Conservation (phyloP, 2,797 vertebrate genomes). For the Anabacerthia variegaticeps region DNA sequence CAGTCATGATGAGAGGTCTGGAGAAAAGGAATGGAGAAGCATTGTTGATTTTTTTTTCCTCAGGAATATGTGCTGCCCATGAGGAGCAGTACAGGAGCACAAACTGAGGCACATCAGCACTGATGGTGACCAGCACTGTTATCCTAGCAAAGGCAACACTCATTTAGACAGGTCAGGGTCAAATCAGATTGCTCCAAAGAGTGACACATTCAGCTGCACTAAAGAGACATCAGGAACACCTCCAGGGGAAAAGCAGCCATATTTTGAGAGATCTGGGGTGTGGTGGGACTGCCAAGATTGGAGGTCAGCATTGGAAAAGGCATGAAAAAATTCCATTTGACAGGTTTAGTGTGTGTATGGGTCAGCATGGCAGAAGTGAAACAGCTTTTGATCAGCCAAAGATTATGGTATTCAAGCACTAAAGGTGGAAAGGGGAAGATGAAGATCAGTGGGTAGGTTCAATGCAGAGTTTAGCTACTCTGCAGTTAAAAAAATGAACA, state of each 20-base stretch:
- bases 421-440: not conserved
- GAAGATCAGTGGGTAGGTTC: not conserved
- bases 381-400: not conserved
- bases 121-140: not conserved
- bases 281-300: not conserved
- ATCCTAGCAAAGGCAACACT: not conserved
- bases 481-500: not conserved
- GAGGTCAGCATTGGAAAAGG: not conserved
- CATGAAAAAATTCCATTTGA: not conserved
- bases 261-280: not conserved
- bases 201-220: not conserved
- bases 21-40: not conserved
- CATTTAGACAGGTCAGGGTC: not conserved
- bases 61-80: accelerated
- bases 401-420: not conserved
- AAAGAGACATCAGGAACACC: not conserved
- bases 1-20: not conserved
- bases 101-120: not conserved
- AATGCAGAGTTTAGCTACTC: not conserved
- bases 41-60: not conserved
- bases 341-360: not conserved
- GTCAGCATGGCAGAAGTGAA: not conserved
- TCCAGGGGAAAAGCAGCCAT: not conserved
- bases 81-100: not conserved
- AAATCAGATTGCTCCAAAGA: not conserved